These are phyloP conservation scores for Melanostigma gelatinosum DNA, from an alignment of 2,113 vertebrate genomes.

Conservation along the genomic window DNA sequence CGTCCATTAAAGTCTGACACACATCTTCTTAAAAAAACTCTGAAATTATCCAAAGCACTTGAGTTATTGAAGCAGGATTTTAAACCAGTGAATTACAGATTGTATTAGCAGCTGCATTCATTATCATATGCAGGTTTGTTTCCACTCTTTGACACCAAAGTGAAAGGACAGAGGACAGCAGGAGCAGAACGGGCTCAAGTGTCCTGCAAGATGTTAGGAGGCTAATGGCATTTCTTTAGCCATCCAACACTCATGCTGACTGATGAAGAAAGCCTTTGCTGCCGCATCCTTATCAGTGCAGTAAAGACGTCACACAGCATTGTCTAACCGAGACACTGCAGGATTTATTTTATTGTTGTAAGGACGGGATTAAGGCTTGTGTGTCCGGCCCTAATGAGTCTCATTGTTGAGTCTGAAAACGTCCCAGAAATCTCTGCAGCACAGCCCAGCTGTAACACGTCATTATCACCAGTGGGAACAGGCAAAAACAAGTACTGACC, in stretches of 20 bases:
- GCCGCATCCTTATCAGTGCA: not conserved
- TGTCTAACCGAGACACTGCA: not conserved
- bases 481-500: not conserved
- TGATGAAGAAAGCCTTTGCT: slow-evolving; percentile 16
- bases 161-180: not conserved
- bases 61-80: not conserved
- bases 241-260: not conserved
- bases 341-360: slow-evolving; percentile 25
- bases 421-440: slow-evolving; percentile 13
- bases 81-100: not conserved
- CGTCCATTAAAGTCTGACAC: not conserved
- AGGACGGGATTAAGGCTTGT: slow-evolving; percentile 10
- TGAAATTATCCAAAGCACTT: not conserved
- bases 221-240: not conserved
- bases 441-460: not conserved
- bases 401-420: slow-evolving; percentile 8
- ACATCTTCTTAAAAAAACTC: not conserved
- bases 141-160: not conserved
- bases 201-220: not conserved
- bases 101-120: not conserved
- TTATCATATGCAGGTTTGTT: not conserved
- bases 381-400: slow-evolving; percentile 1
- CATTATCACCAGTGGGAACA: not conserved
- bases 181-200: not conserved
- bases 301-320: not conserved